Percentiles rank a stretch among this genome's conserved stretches.
Conservation (phyloP, 2,888 invertebrate genomes). For the Ophion slaviceki region DNA sequence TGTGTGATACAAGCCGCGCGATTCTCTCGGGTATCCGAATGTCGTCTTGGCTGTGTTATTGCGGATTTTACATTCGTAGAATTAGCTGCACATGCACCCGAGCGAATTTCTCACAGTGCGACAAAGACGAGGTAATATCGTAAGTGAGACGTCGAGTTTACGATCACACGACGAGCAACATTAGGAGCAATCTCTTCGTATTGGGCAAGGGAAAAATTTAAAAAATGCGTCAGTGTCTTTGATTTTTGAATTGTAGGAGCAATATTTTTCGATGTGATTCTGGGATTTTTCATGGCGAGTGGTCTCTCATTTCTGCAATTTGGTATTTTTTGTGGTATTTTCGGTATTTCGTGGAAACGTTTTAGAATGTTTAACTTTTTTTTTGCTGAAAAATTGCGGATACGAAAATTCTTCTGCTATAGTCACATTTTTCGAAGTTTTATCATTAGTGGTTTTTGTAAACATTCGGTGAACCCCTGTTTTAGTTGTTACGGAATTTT, state of each 20-base stretch:
- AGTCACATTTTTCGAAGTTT: no score
- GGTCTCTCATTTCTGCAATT: no score
- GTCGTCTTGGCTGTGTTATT: constrained; percentile 3
- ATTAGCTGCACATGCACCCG: neutral
- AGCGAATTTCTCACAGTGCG: neutral
- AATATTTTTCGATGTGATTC: neutral
- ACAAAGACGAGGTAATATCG: neutral
- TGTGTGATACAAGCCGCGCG: constrained; percentile 1
- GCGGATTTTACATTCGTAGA: constrained; percentile 15
- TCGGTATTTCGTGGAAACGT: no score
- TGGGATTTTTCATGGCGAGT: no score
- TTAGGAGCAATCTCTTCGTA: no score
- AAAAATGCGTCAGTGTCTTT: neutral
- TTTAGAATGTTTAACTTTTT: neutral
- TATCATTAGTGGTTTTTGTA: no score
- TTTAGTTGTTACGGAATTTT: neutral
- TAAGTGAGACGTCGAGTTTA: no score
- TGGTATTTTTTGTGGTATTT: no score
- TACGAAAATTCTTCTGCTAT: neutral
- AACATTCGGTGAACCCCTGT: neutral
- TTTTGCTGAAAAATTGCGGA: neutral
- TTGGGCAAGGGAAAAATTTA: no score
- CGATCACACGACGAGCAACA: no score
- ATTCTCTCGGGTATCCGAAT: constrained; percentile 25
- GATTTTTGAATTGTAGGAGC: neutral